Conservation (phyloP, 2,888 invertebrate species). For the Rhyacophila evoluta region DNA sequence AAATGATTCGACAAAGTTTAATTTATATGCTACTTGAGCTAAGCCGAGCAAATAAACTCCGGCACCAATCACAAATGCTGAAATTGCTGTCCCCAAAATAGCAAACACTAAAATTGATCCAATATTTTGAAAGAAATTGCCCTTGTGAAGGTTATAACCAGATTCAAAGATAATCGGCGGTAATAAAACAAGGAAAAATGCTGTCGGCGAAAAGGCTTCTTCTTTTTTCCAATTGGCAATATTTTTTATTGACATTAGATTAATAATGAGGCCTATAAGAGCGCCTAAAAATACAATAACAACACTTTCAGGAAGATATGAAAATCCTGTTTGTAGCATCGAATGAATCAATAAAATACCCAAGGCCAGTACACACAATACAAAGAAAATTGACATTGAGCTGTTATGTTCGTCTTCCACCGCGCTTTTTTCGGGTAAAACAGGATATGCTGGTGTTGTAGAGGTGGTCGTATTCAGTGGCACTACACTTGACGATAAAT, state of each 20-base stretch:
- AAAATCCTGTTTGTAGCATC: constrained; percentile 94
- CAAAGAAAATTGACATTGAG: constrained; percentile 98
- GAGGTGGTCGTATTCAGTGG: constrained; percentile 57
- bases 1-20: constrained; percentile 97
- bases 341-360: constrained; percentile 95
- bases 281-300: constrained; percentile 97
- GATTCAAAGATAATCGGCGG: constrained; percentile 99
- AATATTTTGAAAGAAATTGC: constrained; percentile 96
- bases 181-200: constrained; percentile 94
- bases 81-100: constrained; percentile 96
- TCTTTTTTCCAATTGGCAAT: constrained; percentile 97
- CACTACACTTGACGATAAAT: constrained; percentile 26
- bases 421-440: constrained; percentile 88
- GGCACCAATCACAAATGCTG: constrained; percentile 96
- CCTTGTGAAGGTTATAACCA: constrained; percentile 98
- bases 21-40: constrained; percentile 89
- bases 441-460: constrained; percentile 78
- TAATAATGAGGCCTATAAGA: constrained; percentile 90
- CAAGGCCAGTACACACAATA: constrained; percentile 92
- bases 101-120: constrained; percentile 99
- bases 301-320: constrained; percentile 97
- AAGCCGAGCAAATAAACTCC: constrained; percentile 95
- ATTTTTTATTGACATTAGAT: constrained; percentile 88
- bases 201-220: constrained; percentile 98
- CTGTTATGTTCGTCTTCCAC: constrained; percentile 97